Percentiles rank a stretch among this genome's conserved stretches.
These are phyloP conservation scores for Erpornis zantholeuca DNA, from an alignment of 2,113 vertebrate species.

Conservation along the genomic window DNA sequence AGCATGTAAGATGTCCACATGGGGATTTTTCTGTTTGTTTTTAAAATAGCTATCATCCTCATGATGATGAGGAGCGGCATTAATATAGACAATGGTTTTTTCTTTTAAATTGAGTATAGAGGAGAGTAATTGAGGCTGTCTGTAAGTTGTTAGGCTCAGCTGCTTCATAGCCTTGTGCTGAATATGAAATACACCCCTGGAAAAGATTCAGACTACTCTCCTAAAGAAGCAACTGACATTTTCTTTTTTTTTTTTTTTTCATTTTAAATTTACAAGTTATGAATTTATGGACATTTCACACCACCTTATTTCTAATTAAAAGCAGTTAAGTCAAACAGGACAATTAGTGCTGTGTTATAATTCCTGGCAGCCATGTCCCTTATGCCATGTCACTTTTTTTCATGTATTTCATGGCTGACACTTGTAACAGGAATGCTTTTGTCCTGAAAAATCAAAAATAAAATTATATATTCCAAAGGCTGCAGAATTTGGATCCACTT, in stretches of 20 bases:
- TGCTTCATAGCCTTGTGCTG: background rate
- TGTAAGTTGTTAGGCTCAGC: constrained; percentile 27
- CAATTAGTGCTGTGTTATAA: background rate
- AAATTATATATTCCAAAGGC: background rate
- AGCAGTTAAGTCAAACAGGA: background rate
- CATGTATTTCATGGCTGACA: background rate
- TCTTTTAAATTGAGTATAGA: background rate
- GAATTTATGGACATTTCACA: background rate
- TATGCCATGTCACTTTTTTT: background rate
- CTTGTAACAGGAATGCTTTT: background rate
- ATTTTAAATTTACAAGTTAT: background rate
- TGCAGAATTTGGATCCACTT: background rate
- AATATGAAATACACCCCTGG: constrained; percentile 25
- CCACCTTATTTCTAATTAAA: constrained; percentile 4
- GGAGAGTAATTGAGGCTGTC: constrained; percentile 39
- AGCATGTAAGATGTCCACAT: background rate
- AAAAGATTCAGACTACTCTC: constrained; percentile 10
- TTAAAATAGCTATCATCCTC: constrained; percentile 31
- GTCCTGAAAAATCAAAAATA: background rate
- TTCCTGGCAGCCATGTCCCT: background rate
- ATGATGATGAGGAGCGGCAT: constrained; percentile 25
- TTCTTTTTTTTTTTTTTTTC: background rate
- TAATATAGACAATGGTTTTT: constrained; percentile 6
- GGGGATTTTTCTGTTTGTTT: constrained; percentile 8
- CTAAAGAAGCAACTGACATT: background rate